Conservation (phyloP, 2,888 invertebrate species). For the Atherix ibis region DNA sequence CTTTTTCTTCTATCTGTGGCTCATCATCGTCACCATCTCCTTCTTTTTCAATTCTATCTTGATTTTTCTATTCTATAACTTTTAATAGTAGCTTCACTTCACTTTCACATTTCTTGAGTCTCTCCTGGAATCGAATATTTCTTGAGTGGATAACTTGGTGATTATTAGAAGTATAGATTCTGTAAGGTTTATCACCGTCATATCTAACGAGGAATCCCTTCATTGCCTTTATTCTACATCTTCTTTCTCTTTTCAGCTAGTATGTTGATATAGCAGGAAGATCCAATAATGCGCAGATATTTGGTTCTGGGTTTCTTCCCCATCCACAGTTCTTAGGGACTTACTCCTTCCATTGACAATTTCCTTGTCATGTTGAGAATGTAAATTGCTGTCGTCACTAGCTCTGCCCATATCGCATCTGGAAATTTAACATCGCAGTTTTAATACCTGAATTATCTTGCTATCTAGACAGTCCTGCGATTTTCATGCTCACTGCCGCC, state of each 20-base stretch:
- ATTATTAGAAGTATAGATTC: background rate
- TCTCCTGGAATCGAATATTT: background rate
- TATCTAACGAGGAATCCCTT: constrained; percentile 8
- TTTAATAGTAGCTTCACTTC: background rate
- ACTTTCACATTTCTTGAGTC: background rate
- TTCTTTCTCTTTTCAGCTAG: constrained; percentile 10
- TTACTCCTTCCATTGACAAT: constrained; percentile 1
- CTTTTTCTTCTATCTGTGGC: no score
- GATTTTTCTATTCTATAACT: background rate
- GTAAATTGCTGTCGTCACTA: background rate
- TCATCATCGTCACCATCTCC: no score
- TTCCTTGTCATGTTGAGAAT: constrained; percentile 3
- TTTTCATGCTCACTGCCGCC: constrained; percentile 15
- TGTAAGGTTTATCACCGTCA: constrained; percentile 7
- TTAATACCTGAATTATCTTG: constrained; percentile 9
- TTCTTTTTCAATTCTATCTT: background rate
- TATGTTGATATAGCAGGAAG: constrained; percentile 6
- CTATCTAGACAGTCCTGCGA: constrained; percentile 13
- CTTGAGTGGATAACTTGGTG: constrained; percentile 2
- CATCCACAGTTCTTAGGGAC: constrained; percentile 10
- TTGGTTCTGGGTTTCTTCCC: constrained; percentile 9
- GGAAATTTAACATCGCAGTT: background rate
- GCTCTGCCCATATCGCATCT: constrained; percentile 1
- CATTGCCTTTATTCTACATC: constrained; percentile 8
- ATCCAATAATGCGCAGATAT: constrained; percentile 9